Percentiles rank a stretch among this genome's conserved stretches.
Conservation (phyloP, 2,888 invertebrate species). For the Lasioglossum leucozonium region DNA sequence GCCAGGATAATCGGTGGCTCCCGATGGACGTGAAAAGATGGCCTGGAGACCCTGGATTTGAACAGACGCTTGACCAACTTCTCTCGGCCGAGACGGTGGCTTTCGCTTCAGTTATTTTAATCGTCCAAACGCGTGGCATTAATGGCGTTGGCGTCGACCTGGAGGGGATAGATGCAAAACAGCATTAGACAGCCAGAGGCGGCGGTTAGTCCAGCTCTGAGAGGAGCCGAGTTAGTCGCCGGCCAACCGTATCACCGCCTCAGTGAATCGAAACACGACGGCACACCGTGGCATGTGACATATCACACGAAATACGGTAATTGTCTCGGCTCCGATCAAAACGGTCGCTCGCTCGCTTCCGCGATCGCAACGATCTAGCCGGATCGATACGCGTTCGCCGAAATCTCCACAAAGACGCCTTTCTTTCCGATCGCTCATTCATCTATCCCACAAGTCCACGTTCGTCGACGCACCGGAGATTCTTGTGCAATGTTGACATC, state of each 20-base stretch:
- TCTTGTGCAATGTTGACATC: background rate
- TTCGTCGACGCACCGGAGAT: background rate
- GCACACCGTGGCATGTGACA: slow-evolving; percentile 68
- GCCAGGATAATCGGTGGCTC: too few species aligned
- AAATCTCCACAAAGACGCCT: background rate
- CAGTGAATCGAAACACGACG: slow-evolving; percentile 58
- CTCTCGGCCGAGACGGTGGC: too few species aligned
- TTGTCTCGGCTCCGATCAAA: slow-evolving; percentile 40
- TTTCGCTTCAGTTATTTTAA: slow-evolving; percentile 37
- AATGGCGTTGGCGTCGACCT: slow-evolving; percentile 27
- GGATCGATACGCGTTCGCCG: slow-evolving; percentile 35
- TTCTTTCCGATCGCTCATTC: background rate
- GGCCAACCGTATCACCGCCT: slow-evolving; percentile 56
- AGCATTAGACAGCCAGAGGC: slow-evolving; percentile 57
- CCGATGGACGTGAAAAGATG: too few species aligned
- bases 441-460: background rate
- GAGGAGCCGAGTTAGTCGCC: slow-evolving; percentile 53
- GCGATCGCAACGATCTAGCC: slow-evolving; percentile 37
- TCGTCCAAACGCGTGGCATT: slow-evolving; percentile 51
- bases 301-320: slow-evolving; percentile 67
- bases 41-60: too few species aligned
- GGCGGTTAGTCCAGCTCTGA: slow-evolving; percentile 57
- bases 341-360: slow-evolving; percentile 18
- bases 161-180: slow-evolving; percentile 63
- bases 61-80: too few species aligned